Evolutionary conservation across 2,888 invertebrate genomes (phyloP), one percentile per base, ranked within the genome.

Genomic region (Drosophila neutralis): DNA sequence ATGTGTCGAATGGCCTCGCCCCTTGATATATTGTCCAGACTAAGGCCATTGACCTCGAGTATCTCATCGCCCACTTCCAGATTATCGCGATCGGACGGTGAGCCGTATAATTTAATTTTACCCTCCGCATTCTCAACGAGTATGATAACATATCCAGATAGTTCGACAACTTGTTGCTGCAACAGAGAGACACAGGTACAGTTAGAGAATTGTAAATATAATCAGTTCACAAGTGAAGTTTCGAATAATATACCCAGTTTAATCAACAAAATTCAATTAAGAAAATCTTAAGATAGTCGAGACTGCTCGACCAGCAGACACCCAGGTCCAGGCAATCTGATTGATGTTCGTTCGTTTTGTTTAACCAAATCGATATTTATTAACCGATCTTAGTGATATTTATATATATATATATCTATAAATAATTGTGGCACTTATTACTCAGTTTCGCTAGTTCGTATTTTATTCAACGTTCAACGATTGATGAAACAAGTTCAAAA

Each of bases 31-130:
- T 98, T 97, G 90, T 98, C 98, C 91, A 99, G 94, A 82, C 96
- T 96, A 86, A 97, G 96, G 89, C 98, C 99, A 93, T 99, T 99
- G 83, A 99, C 98, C 94, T 98, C 98, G 94, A 99, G 95, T 93
- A 99, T 98, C 94, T 99, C 99, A 94, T 99, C 98, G 73, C 98
- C 98, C 91, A 98, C 96, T 94, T 98, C 98, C 94, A 98, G 94
- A 94, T 96, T 96, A 94, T 98, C 98, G 93, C 97, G 96, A 92
- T 98, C 98, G 68, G 98, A 98, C 79, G 97, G 97, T 78, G 97
- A 97, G 86, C 98, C 98, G 92, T 98, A 98, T 82, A 98, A 94
- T 94, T 98, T 98, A 91, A 98, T 97, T 94, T 97, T 97, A 93
- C 98, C 97, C 94, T 98, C 98, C 93, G 97, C 97, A 91, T 97